Conservation (phyloP, 2,888 invertebrate species). For the Mimumesa dahlbomi region DNA sequence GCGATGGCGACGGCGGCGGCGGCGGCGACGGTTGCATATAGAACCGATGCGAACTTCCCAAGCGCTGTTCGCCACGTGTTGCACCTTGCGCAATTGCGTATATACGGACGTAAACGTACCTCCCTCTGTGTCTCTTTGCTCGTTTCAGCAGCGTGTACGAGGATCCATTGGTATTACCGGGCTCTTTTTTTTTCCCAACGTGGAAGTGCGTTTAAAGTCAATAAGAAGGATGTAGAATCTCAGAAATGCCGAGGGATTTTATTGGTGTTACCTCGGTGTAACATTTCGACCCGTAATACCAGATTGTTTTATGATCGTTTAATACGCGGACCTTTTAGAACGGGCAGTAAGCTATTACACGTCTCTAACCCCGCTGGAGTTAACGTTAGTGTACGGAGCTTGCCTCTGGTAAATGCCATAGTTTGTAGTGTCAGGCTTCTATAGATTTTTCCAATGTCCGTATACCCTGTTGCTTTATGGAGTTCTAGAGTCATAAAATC, state of each 20-base stretch:
- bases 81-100: constrained; percentile 51
- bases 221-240: constrained; percentile 27
- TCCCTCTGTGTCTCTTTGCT: constrained; percentile 28
- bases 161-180: constrained; percentile 1
- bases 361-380: background rate
- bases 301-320: constrained; percentile 33
- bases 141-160: constrained; percentile 18
- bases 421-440: too few species aligned
- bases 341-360: background rate
- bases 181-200: background rate
- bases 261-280: constrained; percentile 21
- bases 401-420: too few species aligned
- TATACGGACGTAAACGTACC: constrained; percentile 34
- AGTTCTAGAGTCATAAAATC: too few species aligned
- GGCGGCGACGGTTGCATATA: constrained; percentile 4
- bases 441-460: too few species aligned
- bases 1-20: too few species aligned
- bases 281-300: constrained; percentile 20
- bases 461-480: too few species aligned
- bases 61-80: constrained; percentile 46
- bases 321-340: background rate
- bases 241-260: constrained; percentile 27
- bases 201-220: constrained; percentile 26
- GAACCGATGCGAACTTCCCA: constrained; percentile 5
- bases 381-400: too few species aligned